Evolutionary conservation across 1,140 invertebrate genomes (phyloP), one percentile per base, ranked within the genome.

Genomic region (Alviniconcha marisindica): DNA sequence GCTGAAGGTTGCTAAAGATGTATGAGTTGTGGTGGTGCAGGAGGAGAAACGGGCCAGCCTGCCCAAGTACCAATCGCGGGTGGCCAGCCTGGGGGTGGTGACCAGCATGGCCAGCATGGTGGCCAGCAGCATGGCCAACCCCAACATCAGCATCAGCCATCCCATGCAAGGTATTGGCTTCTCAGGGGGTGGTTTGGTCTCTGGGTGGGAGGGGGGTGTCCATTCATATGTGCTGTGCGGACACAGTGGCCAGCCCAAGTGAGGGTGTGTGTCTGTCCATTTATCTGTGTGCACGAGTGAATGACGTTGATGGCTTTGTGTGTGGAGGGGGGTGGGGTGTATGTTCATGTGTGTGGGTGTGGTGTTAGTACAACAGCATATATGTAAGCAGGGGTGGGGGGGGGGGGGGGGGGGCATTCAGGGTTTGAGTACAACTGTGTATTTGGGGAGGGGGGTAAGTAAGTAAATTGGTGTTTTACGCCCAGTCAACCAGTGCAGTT

Each of bases 21-120:
- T n/a, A n/a, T n/a, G n/a, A 77, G 56, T 87, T 77, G 69, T 78
- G 60, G 79, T 38, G 78, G 87, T 89, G 87, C 89, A 98, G 94
- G 97, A 98, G 92, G 97, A 98, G 94, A 95, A 97, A 85, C 94
- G 96, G 78, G 96, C 97, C 18, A 94, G 96, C 84, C 93, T 95
- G 89, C 94, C 95, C 3, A 96, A 96, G 91, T 98, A 98, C 92
- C 94, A 85, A 78, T 56, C 77, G 69, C 44, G 76, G n/a, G 51
- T 81, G 44, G 74, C 77, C 42, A 77, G 83, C 48, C 24, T 77
- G 44, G 66, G 74, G 24, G 51, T 77, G 31, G 60, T 56, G 15
- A 73, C 63, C 33, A 60, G 33, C 51, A 77, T 80, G 42, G 73
- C 56, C 28, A 66, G 77, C 18, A 76, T 81, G 81, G 78, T 77